Evolutionary conservation across 1,140 invertebrate genomes (phyloP), one percentile per base, ranked within the genome.

Genomic region (Drosophila micromelanica): DNA sequence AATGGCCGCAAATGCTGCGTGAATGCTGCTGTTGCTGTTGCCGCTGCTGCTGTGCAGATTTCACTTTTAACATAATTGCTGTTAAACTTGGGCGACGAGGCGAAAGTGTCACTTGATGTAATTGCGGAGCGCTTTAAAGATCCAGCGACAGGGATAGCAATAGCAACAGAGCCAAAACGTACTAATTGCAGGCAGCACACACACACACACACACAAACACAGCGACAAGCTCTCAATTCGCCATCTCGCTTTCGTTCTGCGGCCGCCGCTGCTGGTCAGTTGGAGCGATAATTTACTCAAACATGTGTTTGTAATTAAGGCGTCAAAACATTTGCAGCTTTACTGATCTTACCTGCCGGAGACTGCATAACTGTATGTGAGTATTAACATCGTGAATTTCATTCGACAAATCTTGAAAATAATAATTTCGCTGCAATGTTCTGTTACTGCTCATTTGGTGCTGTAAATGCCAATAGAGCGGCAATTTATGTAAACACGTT

Each of bases 221-320:
- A 7, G 7, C 7, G 13, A 27, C 35, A 15, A 30, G 62, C 65
- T 37, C 42, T 32, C 43, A 71, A 57, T 61, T 59, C 38, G 56
- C 43, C 23, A 15, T n/a, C 48, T 49, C 13, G 48, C 27, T 49
- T 5, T 12, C 23, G 20, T 42, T 56, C 30, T 46, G 42, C 42
- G 27, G 11, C 15, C 32, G 52, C 42, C 20, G 6, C 32, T 11
- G 54, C 15, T 13, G 62, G 35, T 51, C 61, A 43, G 48, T 35
- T 35, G 13, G 38, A n/a, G 38, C 40, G 32, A 35, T 7, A 35
- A 35, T 73, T 79, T 64, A 64, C 65, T 59, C 55, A 68, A 67
- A 78, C 76, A 76, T 78, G 68, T 81, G 78, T 81, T 78, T 72
- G 61, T 67, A 82, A 77, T 77, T 72, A 81, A 78, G 43, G 63